Base-by-base conservation (phyloP, 2,888 invertebrate species). In the Bombylius discolor region DNA sequence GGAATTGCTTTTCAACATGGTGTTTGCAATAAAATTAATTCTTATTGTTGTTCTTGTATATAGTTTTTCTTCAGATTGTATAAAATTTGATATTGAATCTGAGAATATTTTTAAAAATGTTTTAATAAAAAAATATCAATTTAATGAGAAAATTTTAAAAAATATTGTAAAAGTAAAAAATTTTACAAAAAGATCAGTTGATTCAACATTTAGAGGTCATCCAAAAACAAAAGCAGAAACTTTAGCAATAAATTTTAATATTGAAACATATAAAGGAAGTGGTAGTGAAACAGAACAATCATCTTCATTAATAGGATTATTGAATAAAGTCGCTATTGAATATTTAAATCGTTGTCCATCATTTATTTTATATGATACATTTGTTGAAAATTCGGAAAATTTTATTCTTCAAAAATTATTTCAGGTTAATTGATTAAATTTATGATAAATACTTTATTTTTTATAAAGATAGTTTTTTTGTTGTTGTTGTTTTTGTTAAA, bases 261-360 rank as follows among this genome's bases (percentile, higher is more conserved):
- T 77, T 39, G 67, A 74, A 63, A 51, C 60, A 34, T 51, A 32
- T 56, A 0, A 56, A 59, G 11, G 63, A 59, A 66, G 61, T 11
- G 45, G 44, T 12, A 34, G 12, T 8, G 46, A 53, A 51, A 76
- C 72, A 48, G 77, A 80, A 59, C 81, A 83, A 70, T 76, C 74
- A 0, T 68, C 75, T n/a, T 83, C 84, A 0, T 70, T 87, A 11
- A 78, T 83, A 3, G 72, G 72, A 50, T 73, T 87, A 13, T 65
- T 87, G 6, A 77, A 78, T 58, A 80, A 79, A 64, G 76, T 87
- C 45, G 79, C 82, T 1, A 51, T 72, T 1, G 76, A 78, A 9
- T 81, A 86, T 69, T 68, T 86, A 34, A 72, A 69, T n/a, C 80
- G 80, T 56, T 87, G 87, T 64, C 79, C 79, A 1, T 80, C 84